Conservation (phyloP, 2,888 invertebrate genomes). For the Pristionchus japonicus region DNA sequence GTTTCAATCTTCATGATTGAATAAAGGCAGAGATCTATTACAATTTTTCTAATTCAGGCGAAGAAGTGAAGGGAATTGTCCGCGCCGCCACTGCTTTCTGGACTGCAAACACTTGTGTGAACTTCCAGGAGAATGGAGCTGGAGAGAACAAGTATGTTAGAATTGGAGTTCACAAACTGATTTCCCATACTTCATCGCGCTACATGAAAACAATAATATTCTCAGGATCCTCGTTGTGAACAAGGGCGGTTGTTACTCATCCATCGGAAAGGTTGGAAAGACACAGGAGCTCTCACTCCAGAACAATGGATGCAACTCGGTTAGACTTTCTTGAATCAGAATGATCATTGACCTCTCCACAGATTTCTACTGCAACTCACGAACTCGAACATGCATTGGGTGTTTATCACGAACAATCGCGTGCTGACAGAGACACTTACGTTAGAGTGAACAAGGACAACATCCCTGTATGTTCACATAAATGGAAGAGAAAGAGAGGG, state of each 20-base stretch:
- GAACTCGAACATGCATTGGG: slow-evolving; percentile 35
- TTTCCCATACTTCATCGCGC: too few relatives aligned
- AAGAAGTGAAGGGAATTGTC: slow-evolving; percentile 16
- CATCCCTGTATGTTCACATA: too few relatives aligned
- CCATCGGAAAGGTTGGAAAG: neutral
- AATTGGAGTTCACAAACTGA: too few relatives aligned
- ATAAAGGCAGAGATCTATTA: too few relatives aligned
- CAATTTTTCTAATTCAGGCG: neutral
- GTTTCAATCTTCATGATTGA: neutral
- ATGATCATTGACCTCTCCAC: neutral
- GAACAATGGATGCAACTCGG: slow-evolving; percentile 25
- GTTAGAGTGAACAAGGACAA: neutral
- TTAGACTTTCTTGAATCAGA: too few relatives aligned
- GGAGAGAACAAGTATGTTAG: slow-evolving; percentile 7
- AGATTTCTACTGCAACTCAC: slow-evolving; percentile 17
- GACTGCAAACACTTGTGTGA: slow-evolving; percentile 36
- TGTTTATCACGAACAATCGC: slow-evolving; percentile 26
- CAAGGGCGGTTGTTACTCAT: neutral
- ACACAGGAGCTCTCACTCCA: slow-evolving; percentile 19
- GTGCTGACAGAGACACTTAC: slow-evolving; percentile 21
- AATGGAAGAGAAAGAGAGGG: too few relatives aligned
- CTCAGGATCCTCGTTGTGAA: slow-evolving; percentile 1
- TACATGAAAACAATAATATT: too few relatives aligned
- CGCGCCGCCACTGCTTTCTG: slow-evolving; percentile 37
- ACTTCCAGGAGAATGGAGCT: slow-evolving; percentile 35